Conservation (phyloP, 2,888 invertebrate species). For the Drosophila robusta region DNA sequence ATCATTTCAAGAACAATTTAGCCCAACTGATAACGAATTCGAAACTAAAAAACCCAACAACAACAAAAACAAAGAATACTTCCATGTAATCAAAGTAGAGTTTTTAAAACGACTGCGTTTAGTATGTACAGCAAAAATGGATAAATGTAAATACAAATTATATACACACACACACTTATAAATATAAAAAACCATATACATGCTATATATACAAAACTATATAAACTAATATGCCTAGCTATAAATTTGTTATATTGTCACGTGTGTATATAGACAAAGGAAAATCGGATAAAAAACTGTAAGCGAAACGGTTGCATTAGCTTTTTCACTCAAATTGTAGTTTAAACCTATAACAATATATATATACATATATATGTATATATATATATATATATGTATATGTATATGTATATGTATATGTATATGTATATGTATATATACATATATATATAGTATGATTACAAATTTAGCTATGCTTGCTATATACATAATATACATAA, state of each 20-base stretch:
- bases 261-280: conserved; percentile 35
- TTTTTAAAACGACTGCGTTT: conserved; percentile 72
- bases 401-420: neutral
- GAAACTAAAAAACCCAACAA: conserved; percentile 11
- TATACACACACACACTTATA: conserved; percentile 13
- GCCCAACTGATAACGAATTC: conserved; percentile 29
- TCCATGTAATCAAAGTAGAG: conserved; percentile 68
- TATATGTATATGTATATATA: conserved; percentile 4
- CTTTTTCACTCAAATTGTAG: conserved; percentile 59
- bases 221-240: conserved; percentile 13
- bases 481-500: conserved; percentile 18
- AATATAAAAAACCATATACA: conserved; percentile 6
- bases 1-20: conserved; percentile 34
- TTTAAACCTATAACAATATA: conserved; percentile 24
- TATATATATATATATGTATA: conserved; percentile 1
- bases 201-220: conserved; percentile 9
- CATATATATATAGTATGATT: conserved; percentile 16
- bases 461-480: conserved; percentile 29
- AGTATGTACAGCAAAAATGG: conserved; percentile 32
- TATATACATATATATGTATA: conserved; percentile 7
- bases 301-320: conserved; percentile 37
- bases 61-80: conserved; percentile 52
- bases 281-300: neutral
- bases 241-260: conserved; percentile 48
- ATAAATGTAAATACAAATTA: conserved; percentile 43